Evolutionary conservation across 1,140 invertebrate genomes (phyloP), one percentile per base, ranked within the genome.

Genomic region (Augochlora pura): DNA sequence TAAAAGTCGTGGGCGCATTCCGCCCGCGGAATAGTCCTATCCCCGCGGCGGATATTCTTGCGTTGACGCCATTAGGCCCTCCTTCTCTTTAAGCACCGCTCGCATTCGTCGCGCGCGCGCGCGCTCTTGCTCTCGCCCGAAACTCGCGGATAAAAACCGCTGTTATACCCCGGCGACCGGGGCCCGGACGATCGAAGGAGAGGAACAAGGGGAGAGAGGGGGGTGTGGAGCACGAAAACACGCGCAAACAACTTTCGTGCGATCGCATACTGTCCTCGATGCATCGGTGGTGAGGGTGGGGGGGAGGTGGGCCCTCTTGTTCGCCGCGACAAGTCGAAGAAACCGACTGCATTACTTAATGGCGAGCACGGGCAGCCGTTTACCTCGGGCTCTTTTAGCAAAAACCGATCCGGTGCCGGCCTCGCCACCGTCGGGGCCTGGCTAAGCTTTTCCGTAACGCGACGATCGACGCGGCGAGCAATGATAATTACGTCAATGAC

Each of bases 321-420:
- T 77, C 64, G 77, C 84, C 77, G 86, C 83, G 89, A 90, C 88
- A 89, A 89, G 81, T 85, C 69, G 84, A 90, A 89, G 89, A 89
- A 90, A 90, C 78, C 82, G 85, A 88, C 83, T 84, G 86, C 86
- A 89, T 91, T 90, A 91, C 84, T 90, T 90, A 91, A 90, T 91
- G 89, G 82, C 78, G 86, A 87, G 87, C 86, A 85, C 84, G 67
- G 82, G 71, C 70, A 81, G 66, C 84, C 82, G 83, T 87, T 86
- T 88, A 89, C 76, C 81, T 82, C 77, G 77, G 64, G 60, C n/a
- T 70, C 77, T 67, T 59, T 68, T 0, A 7, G 65, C 71, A 88
- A 88, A 88, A 88, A 76, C 76, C 18, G 0, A 23, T 32, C 10
- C 32, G 64, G n/a, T 60, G n/a, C n/a, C 57, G 46, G 54, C 39